These are phyloP conservation scores for Ceratosolen solmsi DNA, from an alignment of 1,140 invertebrate genomes.

Conservation along the genomic window DNA sequence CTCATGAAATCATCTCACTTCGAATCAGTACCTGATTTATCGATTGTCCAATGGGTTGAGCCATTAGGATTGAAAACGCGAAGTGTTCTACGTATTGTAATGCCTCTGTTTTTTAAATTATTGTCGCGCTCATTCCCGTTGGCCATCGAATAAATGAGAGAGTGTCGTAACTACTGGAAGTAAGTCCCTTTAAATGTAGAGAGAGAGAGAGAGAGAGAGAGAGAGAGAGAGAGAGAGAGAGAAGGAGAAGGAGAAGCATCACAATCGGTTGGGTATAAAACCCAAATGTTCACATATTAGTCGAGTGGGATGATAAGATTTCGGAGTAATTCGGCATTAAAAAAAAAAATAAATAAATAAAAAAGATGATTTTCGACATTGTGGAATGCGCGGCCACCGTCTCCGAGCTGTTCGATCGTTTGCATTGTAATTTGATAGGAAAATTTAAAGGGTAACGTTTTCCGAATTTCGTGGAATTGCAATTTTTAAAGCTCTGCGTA, in stretches of 20 bases:
- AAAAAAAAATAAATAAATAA: too few species aligned
- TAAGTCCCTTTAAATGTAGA: too few species aligned
- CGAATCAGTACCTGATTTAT: constrained; percentile 3
- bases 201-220: too few species aligned
- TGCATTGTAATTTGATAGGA: background rate
- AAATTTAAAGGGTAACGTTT: constrained; percentile 24
- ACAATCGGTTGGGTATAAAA: too few species aligned
- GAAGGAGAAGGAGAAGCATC: too few species aligned
- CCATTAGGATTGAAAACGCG: background rate
- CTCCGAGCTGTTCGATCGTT: background rate
- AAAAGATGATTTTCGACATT: too few species aligned
- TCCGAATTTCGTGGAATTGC: constrained; percentile 17
- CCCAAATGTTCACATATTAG: too few species aligned
- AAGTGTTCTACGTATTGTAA: background rate
- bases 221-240: too few species aligned
- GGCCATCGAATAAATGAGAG: background rate
- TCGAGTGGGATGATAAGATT: too few species aligned
- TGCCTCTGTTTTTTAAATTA: background rate
- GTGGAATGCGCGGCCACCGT: too few species aligned
- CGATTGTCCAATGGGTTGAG: background rate
- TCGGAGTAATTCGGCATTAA: too few species aligned
- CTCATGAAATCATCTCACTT: background rate
- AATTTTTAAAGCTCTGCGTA: constrained; percentile 9
- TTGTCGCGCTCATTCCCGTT: background rate
- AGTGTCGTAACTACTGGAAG: too few species aligned